phyloP scores from a whole-genome alignment of 2,113 vertebrate species.

The Sturnus vulgaris region DNA sequence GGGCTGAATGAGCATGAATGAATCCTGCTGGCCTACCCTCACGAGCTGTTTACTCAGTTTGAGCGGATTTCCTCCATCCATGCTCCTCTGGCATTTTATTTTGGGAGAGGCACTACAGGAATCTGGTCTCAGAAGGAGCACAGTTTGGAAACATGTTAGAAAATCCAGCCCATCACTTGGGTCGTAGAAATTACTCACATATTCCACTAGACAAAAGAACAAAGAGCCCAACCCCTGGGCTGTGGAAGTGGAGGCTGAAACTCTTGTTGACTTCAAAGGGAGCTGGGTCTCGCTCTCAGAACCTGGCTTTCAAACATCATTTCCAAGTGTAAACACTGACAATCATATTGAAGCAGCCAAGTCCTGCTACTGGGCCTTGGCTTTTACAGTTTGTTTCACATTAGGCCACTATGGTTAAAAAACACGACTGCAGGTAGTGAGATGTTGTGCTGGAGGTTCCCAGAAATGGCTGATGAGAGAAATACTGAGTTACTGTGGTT shows the following conservation, averaged over 20 bases:
- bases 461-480: not conserved
- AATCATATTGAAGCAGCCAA: not conserved
- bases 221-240: constrained; percentile 16
- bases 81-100: constrained; percentile 33
- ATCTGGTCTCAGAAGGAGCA: not conserved
- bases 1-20: constrained; percentile 65
- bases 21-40: constrained; percentile 65
- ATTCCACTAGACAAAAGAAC: constrained; percentile 25
- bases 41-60: constrained; percentile 53
- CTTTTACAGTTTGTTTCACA: not conserved
- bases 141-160: not conserved
- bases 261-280: constrained; percentile 23
- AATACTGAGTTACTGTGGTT: accelerated
- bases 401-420: not conserved
- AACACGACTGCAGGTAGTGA: not conserved
- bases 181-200: not conserved
- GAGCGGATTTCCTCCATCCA: constrained; percentile 61
- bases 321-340: not conserved
- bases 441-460: not conserved
- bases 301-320: not conserved
- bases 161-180: not conserved
- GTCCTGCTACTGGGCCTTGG: not conserved
- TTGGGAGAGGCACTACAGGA: constrained; percentile 17
- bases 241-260: constrained; percentile 18
- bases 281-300: not conserved